Base-by-base conservation (phyloP, 1,140 invertebrate genomes). In the Mycetomoellerius zeteki region DNA sequence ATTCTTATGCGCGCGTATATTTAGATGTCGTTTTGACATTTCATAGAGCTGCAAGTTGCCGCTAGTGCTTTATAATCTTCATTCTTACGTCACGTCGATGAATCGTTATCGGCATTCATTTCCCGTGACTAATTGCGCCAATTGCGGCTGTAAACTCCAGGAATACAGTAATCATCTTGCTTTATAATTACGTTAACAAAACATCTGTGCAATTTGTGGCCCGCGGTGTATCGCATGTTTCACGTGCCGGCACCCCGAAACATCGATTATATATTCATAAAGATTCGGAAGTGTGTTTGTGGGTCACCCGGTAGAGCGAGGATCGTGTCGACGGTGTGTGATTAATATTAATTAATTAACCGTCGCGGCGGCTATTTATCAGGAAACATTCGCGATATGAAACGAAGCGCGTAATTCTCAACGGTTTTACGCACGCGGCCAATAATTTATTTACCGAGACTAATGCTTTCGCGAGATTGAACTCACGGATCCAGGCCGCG, bases 111-210 rank as follows among this genome's bases (percentile, higher is more conserved):
- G 80, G 19, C 80, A 47, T 30, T 84, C 69, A 58, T 50, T 82
- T 82, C 52, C 80, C 54, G 69, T 84, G 69, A 84, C 69, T 84
- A 84, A 84, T 84, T 73, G 80, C 69, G 80, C 69, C 75, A 84
- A 84, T 84, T 73, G 80, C 69, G 80, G 14, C 54, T 6, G 5
- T 60, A 60, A 82, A 73, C 67, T 72, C 67, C 52, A 14, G 52
- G 50, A 24, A 10, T 24, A 24, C 27, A 27, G 30, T 54, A 10
- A 33, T 37, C 30, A 8, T 50, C 65, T 37, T 16, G 54, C 37
- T 75, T 81, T 75, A 50, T 75, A 60, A 84, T 60, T 60, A 24
- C 21, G 54, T 84, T 75, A 84, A 60, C 54, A 16, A 60, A 69
- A 62, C 69, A 60, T 60, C 37, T 24, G 24, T n/a, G 37, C 37